A percentile compares a stretch with the other conserved stretches of the same genome.
Evolutionary conservation across 2,888 invertebrate genomes (phyloP).

Genomic region (Vandiemenella viatica): DNA sequence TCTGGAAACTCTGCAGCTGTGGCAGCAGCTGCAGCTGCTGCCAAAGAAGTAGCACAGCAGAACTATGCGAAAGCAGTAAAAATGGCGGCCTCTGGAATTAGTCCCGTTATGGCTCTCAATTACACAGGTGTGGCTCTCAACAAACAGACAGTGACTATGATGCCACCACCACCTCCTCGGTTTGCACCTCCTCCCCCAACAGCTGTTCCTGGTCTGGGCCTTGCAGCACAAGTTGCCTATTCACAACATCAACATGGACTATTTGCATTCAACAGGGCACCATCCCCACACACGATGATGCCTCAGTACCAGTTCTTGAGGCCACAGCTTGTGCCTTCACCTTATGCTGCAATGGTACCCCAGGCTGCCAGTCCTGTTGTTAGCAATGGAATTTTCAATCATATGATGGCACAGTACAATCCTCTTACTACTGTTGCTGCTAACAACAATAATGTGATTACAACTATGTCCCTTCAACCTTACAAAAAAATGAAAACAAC

Average conservation of each 20-base stretch:
- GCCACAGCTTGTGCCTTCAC: slow-evolving; percentile 21
- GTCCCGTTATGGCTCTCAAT: slow-evolving; percentile 43
- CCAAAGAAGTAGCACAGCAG: slow-evolving; percentile 71
- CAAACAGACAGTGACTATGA: slow-evolving; percentile 37
- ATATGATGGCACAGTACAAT: slow-evolving; percentile 19
- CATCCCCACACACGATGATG: slow-evolving; percentile 20
- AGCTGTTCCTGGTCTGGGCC: slow-evolving; percentile 16
- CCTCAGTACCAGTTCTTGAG: slow-evolving; percentile 34
- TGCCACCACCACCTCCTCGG: slow-evolving; percentile 25
- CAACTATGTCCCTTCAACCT: slow-evolving; percentile 52
- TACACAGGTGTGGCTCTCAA: slow-evolving; percentile 57
- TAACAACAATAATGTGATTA: slow-evolving; percentile 28
- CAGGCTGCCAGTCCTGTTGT: slow-evolving; percentile 5
- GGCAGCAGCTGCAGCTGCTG: slow-evolving; percentile 37
- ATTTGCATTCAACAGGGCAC: slow-evolving; percentile 15
- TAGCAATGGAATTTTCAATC: slow-evolving; percentile 20
- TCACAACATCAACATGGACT: slow-evolving; percentile 5
- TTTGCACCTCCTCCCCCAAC: slow-evolving; percentile 6
- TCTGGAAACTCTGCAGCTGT: slow-evolving; percentile 24
- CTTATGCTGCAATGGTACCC: slow-evolving; percentile 8
- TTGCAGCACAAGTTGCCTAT: slow-evolving; percentile 20
- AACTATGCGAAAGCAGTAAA: slow-evolving; percentile 64
- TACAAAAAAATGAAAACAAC: slow-evolving; percentile 86
- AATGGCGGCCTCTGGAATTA: slow-evolving; percentile 32
- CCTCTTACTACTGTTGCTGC: slow-evolving; percentile 25